Evolutionary conservation across 1,140 invertebrate genomes (phyloP).

Genomic region (Megathymus violae): DNA sequence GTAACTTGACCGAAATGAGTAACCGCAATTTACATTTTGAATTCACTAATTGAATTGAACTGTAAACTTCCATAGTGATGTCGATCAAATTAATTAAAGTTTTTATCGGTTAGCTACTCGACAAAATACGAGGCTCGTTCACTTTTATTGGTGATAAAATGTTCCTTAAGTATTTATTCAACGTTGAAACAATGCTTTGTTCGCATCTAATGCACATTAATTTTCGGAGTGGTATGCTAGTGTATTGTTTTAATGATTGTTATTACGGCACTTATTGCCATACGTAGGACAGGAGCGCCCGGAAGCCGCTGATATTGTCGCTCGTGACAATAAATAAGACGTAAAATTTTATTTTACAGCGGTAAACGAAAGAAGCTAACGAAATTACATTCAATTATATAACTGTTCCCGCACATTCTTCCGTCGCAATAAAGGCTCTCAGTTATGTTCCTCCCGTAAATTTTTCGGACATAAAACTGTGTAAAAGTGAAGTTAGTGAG

Average conservation of each 20-base stretch:
- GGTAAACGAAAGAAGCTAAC: conserved; percentile 78
- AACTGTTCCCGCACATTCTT: conserved; percentile 71
- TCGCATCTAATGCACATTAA: conserved; percentile 35
- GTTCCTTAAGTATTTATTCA: conserved; percentile 49
- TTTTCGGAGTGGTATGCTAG: conserved; percentile 46
- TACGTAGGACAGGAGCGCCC: conserved; percentile 45
- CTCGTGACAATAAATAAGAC: conserved; percentile 77
- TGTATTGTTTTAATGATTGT: conserved; percentile 55
- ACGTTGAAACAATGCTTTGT: conserved; percentile 21
- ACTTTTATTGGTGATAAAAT: conserved; percentile 67
- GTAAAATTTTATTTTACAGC: conserved; percentile 82
- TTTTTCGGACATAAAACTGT: conserved; percentile 82
- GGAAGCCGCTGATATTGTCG: conserved; percentile 67
- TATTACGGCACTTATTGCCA: conserved; percentile 40
- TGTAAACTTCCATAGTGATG: conserved; percentile 49
- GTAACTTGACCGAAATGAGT: conserved; percentile 20
- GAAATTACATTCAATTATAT: conserved; percentile 82
- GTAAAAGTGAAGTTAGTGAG: conserved; percentile 81
- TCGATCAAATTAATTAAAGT: conserved; percentile 71
- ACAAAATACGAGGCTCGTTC: conserved; percentile 47
- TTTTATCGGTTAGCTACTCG: conserved; percentile 49
- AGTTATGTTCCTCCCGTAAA: conserved; percentile 75
- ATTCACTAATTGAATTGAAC: conserved; percentile 62
- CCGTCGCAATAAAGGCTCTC: conserved; percentile 73
- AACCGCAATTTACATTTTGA: conserved; percentile 60